Evolutionary conservation across 2,888 invertebrate species (phyloP).

Genomic region (Melipona bicolor): DNA sequence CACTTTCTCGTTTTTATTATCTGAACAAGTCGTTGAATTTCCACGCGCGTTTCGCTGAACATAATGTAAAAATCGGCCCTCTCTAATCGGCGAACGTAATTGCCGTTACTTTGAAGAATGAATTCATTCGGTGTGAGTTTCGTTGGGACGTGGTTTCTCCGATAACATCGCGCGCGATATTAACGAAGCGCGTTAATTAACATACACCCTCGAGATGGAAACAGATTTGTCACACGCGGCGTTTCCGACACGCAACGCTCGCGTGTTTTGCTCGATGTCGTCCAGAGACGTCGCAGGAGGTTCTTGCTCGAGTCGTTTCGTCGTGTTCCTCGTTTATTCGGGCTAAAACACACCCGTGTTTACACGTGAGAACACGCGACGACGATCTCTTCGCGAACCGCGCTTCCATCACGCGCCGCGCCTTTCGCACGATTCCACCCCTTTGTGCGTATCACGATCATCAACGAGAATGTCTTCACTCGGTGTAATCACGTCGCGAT

Average conservation of each 20-base stretch:
- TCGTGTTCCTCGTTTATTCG: slow-evolving; percentile 27
- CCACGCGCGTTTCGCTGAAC: neutral
- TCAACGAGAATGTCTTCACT: neutral
- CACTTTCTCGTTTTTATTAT: neutral
- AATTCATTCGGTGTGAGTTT: no score
- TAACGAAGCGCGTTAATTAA: slow-evolving; percentile 30
- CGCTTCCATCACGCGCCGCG: neutral
- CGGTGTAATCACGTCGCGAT: slow-evolving; percentile 18
- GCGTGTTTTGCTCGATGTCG: neutral
- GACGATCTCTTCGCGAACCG: slow-evolving; percentile 10
- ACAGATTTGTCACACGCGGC: slow-evolving; percentile 17
- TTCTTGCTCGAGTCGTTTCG: neutral
- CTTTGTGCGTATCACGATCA: neutral
- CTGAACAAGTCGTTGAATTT: neutral
- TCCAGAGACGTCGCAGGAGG: neutral
- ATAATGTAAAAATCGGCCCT: neutral
- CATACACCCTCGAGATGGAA: slow-evolving; percentile 8
- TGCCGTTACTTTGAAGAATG: no score
- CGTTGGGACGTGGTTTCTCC: neutral
- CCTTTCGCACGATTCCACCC: slow-evolving; percentile 40
- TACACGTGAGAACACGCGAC: slow-evolving; percentile 42
- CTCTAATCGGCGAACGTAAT: neutral
- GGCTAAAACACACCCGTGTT: slow-evolving; percentile 27
- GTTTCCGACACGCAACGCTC: neutral
- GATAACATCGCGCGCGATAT: slow-evolving; percentile 9